Percentiles rank a stretch among this genome's conserved stretches.
Evolutionary conservation across 2,888 invertebrate species (phyloP).

Genomic region (Drosophila tanythrix): DNA sequence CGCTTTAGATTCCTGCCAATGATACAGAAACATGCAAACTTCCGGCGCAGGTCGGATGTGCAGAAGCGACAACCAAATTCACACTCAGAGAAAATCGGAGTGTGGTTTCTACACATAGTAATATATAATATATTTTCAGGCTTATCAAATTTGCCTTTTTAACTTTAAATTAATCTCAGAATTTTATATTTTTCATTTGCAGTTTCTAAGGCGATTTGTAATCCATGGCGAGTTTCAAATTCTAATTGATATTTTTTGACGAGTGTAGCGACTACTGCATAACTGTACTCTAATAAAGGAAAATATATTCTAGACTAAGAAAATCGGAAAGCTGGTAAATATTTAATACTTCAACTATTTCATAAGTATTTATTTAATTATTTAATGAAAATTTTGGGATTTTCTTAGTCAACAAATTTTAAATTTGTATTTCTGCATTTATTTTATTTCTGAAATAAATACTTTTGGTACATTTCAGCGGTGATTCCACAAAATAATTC

Average conservation of each 20-base stretch:
- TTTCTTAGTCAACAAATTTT: too few species aligned
- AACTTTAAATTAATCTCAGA: background rate
- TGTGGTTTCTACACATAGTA: background rate
- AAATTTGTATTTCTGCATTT: too few species aligned
- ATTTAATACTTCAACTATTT: background rate
- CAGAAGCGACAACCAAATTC: slow-evolving; percentile 52
- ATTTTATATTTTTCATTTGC: background rate
- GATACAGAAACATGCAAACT: slow-evolving; percentile 80
- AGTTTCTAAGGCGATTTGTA: background rate
- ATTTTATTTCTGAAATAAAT: background rate
- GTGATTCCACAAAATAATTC: background rate
- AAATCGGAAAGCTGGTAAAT: background rate
- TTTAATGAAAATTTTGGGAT: background rate
- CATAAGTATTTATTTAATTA: background rate
- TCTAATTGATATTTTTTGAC: background rate
- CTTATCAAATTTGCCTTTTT: background rate
- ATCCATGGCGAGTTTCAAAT: background rate
- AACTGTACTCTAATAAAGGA: background rate
- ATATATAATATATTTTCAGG: background rate
- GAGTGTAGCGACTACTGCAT: background rate
- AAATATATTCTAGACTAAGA: background rate
- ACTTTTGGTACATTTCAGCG: background rate
- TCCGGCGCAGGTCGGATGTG: slow-evolving; percentile 61
- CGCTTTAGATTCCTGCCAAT: slow-evolving; percentile 78
- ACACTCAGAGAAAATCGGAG: background rate